A percentile compares a stretch with the other conserved stretches of the same genome.
These are phyloP conservation scores for Podocnemis expansa DNA, from an alignment of 2,113 vertebrate species.

Conservation along the genomic window DNA sequence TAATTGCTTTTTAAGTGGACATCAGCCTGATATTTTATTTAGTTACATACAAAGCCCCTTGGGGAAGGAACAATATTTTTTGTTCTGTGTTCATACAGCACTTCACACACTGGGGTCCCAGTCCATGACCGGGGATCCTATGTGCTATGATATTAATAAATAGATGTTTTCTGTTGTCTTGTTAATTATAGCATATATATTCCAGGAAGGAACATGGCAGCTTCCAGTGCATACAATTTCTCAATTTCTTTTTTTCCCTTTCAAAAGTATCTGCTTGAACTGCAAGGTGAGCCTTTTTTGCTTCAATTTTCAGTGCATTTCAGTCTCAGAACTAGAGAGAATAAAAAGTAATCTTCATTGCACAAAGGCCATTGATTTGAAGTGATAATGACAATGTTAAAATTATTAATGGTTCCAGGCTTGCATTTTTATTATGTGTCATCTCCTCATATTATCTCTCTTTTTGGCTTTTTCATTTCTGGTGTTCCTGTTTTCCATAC, in stretches of 20 bases:
- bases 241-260: background rate
- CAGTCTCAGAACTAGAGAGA: background rate
- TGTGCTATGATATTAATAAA: background rate
- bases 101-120: background rate
- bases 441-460: background rate
- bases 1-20: conserved; percentile 1
- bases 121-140: background rate
- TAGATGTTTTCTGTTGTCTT: background rate
- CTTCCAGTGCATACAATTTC: background rate
- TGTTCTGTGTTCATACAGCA: background rate
- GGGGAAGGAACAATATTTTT: background rate
- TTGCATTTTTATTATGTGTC: background rate
- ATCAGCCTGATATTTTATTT: background rate
- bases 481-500: background rate
- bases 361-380: background rate
- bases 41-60: background rate
- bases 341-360: conserved; percentile 2
- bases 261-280: background rate
- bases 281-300: background rate
- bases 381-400: background rate
- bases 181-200: background rate
- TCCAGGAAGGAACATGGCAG: background rate
- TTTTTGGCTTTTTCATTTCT: background rate
- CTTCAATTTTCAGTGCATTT: background rate
- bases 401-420: background rate